Evolutionary conservation across 2,113 vertebrate genomes (phyloP), one percentile per base, ranked within the genome.

Genomic region (Xerus inauris): DNA sequence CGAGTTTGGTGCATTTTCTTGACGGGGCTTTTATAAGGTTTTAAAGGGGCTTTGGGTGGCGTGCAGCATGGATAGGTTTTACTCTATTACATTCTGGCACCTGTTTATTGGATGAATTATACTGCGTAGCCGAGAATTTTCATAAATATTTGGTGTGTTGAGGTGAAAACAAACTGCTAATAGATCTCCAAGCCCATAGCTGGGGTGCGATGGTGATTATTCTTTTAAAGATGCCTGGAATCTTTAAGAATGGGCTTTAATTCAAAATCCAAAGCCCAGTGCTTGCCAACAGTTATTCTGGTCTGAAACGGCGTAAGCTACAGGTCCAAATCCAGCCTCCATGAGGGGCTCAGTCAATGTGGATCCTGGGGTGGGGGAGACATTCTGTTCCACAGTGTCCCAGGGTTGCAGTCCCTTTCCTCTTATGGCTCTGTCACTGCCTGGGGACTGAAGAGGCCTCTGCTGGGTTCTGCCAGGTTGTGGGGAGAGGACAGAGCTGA

Each of bases 401-500:
- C 17, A 24, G 62, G 49, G 24, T 45, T 22, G 62, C 8, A 26
- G 16, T 1, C 13, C 4, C 16, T n/a, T 38, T 5, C 26, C 30
- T n/a, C 32, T 30, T 2, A 0, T 38, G 62, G 5, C 54, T n/a
- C n/a, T 67, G 11, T 6, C n/a, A 30, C 2, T 65, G 42, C 0
- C 32, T 24, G 19, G 22, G 22, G 26, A 64, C 71, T 57, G 4
- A 54, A 64, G 45, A 20, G 5, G 65, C 26, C n/a, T 79, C 6
- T 0, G 1, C 20, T 75, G 35, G 16, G n/a, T 14, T 28, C 64
- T 47, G 5, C 19, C 13, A 40, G n/a, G 19, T 2, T 14, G 6
- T 28, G 9, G 38, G 51, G n/a, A 14, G 38, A 72, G 24, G 35
- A 69, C 6, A 35, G 65, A 1, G 14, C 12, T 12, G 32, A 12